Evolutionary conservation across 2,797 vertebrate genomes (phyloP).

Genomic region (Typhlichthys eigenmanni): DNA sequence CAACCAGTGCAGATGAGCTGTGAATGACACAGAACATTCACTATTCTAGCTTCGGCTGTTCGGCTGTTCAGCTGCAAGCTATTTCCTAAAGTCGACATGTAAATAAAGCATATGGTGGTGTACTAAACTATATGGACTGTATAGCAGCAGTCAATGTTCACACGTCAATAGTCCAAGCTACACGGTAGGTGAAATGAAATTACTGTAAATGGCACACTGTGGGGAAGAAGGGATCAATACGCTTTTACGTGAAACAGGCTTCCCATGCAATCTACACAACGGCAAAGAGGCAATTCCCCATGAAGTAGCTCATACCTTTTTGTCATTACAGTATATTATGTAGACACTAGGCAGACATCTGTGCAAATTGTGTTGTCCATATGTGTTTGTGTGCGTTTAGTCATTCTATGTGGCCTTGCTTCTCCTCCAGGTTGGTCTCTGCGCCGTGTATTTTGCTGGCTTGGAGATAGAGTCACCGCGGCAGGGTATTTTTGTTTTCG

Average conservation of each 20-base stretch:
- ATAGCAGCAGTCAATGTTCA: not conserved
- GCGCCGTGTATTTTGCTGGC: conserved; percentile 30
- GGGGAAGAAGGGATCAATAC: conserved; percentile 8
- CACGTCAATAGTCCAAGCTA: not conserved
- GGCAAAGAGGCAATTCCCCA: no score
- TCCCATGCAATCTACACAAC: conserved; percentile 5
- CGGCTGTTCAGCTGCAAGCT: not conserved
- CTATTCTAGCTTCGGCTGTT: not conserved
- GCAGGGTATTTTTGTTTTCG: conserved; percentile 56
- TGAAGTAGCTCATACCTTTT: no score
- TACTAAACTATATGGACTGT: not conserved
- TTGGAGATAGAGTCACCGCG: conserved; percentile 47
- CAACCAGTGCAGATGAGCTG: conserved; percentile 27
- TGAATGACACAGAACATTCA: conserved; percentile 35
- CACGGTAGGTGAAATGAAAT: not conserved
- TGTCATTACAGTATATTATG: no score
- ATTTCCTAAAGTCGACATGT: not conserved
- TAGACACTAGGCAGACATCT: not conserved
- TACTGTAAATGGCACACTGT: not conserved
- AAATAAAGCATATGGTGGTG: not conserved
- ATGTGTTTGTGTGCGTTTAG: conserved; percentile 18
- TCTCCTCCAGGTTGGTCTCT: conserved; percentile 8
- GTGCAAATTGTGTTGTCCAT: not conserved
- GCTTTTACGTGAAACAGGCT: conserved; percentile 3
- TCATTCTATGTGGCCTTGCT: conserved; percentile 12